Conservation (phyloP, 2,888 invertebrate genomes). For the Euplagia quadripunctaria region DNA sequence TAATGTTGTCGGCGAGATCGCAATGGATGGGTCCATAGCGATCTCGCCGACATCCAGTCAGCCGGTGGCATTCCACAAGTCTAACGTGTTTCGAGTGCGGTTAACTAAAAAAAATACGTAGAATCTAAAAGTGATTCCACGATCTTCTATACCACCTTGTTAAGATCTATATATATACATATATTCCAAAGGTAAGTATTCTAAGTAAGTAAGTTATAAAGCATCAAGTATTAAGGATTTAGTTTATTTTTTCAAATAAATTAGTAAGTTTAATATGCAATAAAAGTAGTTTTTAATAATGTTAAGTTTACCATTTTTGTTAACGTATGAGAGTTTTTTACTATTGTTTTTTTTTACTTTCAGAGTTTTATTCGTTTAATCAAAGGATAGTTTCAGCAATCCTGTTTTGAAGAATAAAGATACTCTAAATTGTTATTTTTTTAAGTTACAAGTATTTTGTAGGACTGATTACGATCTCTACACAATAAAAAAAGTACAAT, state of each 20-base stretch:
- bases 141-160: not conserved
- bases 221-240: not conserved
- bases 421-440: too few species aligned
- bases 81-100: not conserved
- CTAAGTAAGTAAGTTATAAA: too few species aligned
- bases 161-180: not conserved
- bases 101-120: not conserved
- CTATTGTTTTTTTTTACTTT: too few species aligned
- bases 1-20: not conserved
- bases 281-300: too few species aligned
- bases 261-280: not conserved
- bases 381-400: too few species aligned
- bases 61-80: not conserved
- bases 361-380: too few species aligned
- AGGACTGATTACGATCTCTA: too few species aligned
- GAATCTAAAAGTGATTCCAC: not conserved
- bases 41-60: not conserved
- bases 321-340: too few species aligned
- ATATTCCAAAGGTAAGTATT: not conserved
- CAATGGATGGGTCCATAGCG: not conserved
- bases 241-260: not conserved
- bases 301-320: too few species aligned
- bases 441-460: too few species aligned
- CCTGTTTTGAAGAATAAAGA: too few species aligned
- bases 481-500: too few species aligned